Conservation (phyloP, 2,888 invertebrate species). For the Coleophora flavipennella region DNA sequence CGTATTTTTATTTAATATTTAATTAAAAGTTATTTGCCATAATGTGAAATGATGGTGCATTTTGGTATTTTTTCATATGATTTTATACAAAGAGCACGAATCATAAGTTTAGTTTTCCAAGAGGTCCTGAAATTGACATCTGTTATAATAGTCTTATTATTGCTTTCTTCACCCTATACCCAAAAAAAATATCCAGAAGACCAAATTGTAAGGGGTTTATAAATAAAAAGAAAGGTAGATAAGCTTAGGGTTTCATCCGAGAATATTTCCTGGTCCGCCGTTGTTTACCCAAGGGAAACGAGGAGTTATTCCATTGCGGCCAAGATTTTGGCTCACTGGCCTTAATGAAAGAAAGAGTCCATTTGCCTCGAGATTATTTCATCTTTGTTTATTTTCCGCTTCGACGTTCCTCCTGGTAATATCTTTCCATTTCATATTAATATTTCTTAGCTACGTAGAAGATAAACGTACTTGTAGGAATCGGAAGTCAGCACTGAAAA, state of each 20-base stretch:
- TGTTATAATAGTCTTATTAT: background rate
- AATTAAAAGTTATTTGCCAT: too few species aligned
- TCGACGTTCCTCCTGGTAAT: conserved; percentile 23
- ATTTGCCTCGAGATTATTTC: conserved; percentile 46
- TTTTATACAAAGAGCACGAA: too few species aligned
- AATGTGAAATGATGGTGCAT: too few species aligned
- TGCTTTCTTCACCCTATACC: background rate
- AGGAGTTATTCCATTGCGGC: conserved; percentile 39
- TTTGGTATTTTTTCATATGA: too few species aligned
- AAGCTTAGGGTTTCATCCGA: conserved; percentile 9
- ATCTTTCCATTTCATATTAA: conserved; percentile 25
- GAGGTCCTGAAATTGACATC: conserved; percentile 3
- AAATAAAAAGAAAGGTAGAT: conserved; percentile 1
- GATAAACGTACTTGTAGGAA: too few species aligned
- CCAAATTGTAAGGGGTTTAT: too few species aligned
- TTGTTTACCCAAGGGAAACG: conserved; percentile 35
- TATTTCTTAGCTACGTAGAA: background rate
- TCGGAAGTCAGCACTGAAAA: too few species aligned
- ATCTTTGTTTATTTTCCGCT: conserved; percentile 47
- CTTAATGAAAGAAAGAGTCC: conserved; percentile 62
- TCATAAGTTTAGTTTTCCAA: too few species aligned
- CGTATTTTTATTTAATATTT: too few species aligned
- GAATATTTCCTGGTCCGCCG: conserved; percentile 11
- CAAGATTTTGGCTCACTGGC: conserved; percentile 41
- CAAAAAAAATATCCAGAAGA: too few species aligned